Base-by-base conservation (phyloP, 1,140 invertebrate genomes). In the Eulimnadia texana region DNA sequence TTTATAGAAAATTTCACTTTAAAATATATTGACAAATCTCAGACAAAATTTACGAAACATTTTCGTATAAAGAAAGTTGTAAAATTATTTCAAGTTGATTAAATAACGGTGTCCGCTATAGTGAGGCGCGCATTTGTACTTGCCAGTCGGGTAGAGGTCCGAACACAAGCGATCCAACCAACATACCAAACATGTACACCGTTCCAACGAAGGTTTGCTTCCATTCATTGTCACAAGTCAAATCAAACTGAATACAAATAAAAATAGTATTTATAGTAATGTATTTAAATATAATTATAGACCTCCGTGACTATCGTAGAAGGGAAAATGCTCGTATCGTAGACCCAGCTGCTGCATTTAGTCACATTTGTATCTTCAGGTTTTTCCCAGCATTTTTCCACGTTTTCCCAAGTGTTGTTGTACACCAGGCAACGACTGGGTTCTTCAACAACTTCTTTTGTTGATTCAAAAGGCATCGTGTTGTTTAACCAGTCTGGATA, bases 141-240 rank as follows among this genome's bases (percentile, higher is more conserved):
- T 65, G 68, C 69, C 61, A 66, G 61, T 72, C 71, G 13, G 71
- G 66, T 22, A 71, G 28, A 24, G 62, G 56, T 3, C 71, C 71
- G 63, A 70, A 68, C 10, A 66, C 50, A 52, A 70, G 63, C 28
- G 71, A 66, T 20, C 72, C 71, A 49, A 73, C 50, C 13, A 73
- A 50, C 61, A 72, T 67, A 10, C 72, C 72, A 50, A 68, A 29
- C 70, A 73, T 72, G 63, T 72, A 72, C 24, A 69, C 33, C 10
- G 70, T 67, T 13, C 66, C 65, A 11, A 67, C 64, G 3, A 71
- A 58, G 3, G 71, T 60, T 27, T 57, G 60, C 23, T 69, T 65
- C 66, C 66, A 68, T 22, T 61, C 62, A 6, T 66, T 61, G 2
- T 68, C 64, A 49, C 72, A 73, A n/a, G 67, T 67, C 22, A 72